Conservation (phyloP, 2,797 vertebrate genomes). For the Cyprinodon diabolis region DNA sequence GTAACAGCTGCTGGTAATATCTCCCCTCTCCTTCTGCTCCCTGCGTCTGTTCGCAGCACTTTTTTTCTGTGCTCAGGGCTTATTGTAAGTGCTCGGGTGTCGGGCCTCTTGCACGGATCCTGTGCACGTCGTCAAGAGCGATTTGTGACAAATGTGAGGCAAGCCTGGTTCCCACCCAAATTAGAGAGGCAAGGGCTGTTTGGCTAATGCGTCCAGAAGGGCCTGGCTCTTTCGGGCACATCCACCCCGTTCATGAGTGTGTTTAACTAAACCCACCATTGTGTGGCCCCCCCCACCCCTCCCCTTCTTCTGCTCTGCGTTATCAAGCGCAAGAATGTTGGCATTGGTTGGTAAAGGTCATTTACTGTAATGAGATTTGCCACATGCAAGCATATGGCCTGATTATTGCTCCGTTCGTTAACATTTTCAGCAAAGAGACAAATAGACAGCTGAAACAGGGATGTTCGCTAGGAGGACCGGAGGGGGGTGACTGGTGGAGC, state of each 20-base stretch:
- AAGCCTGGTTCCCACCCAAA: conserved; percentile 81
- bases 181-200: conserved; percentile 65
- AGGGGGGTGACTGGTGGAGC: conserved; percentile 3
- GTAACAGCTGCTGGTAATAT: conserved; percentile 89
- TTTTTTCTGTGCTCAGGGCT: conserved; percentile 56
- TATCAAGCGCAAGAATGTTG: conserved; percentile 71
- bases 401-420: conserved; percentile 78
- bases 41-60: conserved; percentile 58
- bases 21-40: conserved; percentile 77
- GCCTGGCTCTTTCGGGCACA: conserved; percentile 56
- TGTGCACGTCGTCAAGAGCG: conserved; percentile 78
- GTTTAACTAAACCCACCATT: conserved; percentile 72
- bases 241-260: conserved; percentile 60
- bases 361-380: conserved; percentile 80
- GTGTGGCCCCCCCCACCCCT: conserved; percentile 24
- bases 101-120: conserved; percentile 26
- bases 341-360: conserved; percentile 79
- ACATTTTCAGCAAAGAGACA: conserved; percentile 76
- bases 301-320: conserved; percentile 33
- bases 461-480: neutral
- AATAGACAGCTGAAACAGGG: conserved; percentile 68
- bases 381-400: conserved; percentile 79
- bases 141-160: conserved; percentile 85
- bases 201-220: conserved; percentile 77
- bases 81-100: conserved; percentile 64